These are phyloP conservation scores for Ceratosolen fusciceps DNA, from an alignment of 1,140 invertebrate genomes.

Conservation along the genomic window DNA sequence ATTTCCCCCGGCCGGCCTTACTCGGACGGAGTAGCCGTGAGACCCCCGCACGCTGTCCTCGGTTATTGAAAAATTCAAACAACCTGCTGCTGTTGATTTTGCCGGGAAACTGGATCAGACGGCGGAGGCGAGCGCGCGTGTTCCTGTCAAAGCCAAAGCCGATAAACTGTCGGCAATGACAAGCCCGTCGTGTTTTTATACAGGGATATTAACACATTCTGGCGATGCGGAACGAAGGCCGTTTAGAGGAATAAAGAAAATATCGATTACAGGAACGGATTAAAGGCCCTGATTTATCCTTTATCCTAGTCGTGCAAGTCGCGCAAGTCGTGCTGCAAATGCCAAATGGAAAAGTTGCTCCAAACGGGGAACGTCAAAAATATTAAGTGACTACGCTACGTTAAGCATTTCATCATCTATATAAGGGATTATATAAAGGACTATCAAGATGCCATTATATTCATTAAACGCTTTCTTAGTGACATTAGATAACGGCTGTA, in stretches of 20 bases:
- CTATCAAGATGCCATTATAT: no score
- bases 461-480: no score
- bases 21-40: neutral
- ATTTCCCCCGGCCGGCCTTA: neutral
- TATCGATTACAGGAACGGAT: constrained; percentile 10
- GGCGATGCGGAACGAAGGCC: neutral
- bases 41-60: neutral
- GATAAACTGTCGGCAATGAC: constrained; percentile 17
- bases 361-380: neutral
- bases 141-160: constrained; percentile 8
- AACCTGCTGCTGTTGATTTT: neutral
- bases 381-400: no score
- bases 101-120: neutral
- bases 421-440: no score
- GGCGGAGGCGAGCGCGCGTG: neutral
- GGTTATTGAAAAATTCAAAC: neutral
- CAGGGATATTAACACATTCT: constrained; percentile 2
- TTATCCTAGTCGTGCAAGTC: neutral
- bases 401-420: no score
- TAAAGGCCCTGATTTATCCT: neutral
- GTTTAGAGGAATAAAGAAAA: constrained; percentile 16
- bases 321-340: neutral
- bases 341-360: neutral
- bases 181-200: neutral
- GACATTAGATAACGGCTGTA: no score